These are phyloP conservation scores for Megaceryle alcyon DNA, from an alignment of 2,797 vertebrate species.

Conservation along the genomic window DNA sequence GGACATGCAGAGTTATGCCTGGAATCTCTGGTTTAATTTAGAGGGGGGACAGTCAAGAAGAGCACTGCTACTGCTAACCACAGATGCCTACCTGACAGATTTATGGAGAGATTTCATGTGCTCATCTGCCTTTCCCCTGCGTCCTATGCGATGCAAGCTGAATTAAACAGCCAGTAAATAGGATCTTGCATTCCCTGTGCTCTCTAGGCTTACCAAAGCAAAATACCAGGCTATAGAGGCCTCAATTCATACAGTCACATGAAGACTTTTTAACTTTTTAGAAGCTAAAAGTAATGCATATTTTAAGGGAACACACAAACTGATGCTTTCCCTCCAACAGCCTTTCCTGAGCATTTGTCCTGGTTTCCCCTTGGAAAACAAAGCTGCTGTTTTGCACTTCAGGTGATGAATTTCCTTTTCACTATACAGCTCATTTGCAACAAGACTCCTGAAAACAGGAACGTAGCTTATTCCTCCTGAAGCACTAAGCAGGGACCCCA, in stretches of 20 bases:
- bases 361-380: neutral
- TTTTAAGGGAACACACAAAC: neutral
- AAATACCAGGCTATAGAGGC: neutral
- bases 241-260: accelerated
- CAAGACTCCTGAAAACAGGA: neutral
- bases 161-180: neutral
- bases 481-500: accelerated
- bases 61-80: neutral
- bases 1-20: conserved; percentile 43
- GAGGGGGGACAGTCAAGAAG: neutral
- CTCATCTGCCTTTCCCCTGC: neutral
- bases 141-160: neutral
- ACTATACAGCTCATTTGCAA: neutral
- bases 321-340: neutral
- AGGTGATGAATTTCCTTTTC: neutral
- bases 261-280: neutral
- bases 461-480: neutral
- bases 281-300: neutral
- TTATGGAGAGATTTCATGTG: neutral
- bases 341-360: neutral
- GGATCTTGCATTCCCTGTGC: neutral
- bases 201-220: neutral
- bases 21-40: conserved; percentile 53
- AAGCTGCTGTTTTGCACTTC: neutral
- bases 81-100: conserved; percentile 35